phyloP scores from a whole-genome alignment of 2,888 invertebrate genomes.

The Cheilosia grossa region DNA sequence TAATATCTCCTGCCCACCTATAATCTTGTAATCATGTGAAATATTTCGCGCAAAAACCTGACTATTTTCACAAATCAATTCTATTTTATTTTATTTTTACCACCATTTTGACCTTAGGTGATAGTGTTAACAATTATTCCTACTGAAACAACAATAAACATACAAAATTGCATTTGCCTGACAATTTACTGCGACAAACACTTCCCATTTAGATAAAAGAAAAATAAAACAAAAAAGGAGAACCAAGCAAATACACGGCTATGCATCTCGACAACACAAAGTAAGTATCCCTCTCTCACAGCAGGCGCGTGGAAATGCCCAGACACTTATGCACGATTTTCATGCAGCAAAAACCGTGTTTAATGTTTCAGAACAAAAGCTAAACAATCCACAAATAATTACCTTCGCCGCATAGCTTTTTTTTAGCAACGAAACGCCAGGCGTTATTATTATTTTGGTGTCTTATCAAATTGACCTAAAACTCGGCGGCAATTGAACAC shows the following conservation, averaged over 20 bases:
- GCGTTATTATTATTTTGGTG: conserved; percentile 35
- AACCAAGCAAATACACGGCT: background rate
- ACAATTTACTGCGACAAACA: conserved; percentile 28
- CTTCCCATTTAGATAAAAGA: conserved; percentile 61
- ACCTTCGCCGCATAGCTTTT: conserved; percentile 30
- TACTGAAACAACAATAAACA: conserved; percentile 37
- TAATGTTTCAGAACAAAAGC: conserved; percentile 19
- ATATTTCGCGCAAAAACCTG: background rate
- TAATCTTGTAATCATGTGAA: background rate
- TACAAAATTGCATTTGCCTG: conserved; percentile 50
- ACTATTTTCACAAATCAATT: background rate
- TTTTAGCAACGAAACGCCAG: conserved; percentile 11
- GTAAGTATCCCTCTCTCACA: background rate
- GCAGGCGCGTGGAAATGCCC: background rate
- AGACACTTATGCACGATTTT: conserved; percentile 49
- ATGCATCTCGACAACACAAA: conserved; percentile 24
- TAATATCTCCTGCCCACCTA: background rate
- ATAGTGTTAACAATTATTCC: conserved; percentile 38
- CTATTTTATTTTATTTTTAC: background rate
- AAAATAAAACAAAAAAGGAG: background rate
- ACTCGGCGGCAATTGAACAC: conserved; percentile 55
- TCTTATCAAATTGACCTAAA: conserved; percentile 73
- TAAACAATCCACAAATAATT: conserved; percentile 53
- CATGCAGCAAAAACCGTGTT: conserved; percentile 17
- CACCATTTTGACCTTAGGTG: conserved; percentile 46